Evolutionary conservation across 53 echinoderm and acorn worm species (phyloP).

Genomic region (Zoroaster sp.): DNA sequence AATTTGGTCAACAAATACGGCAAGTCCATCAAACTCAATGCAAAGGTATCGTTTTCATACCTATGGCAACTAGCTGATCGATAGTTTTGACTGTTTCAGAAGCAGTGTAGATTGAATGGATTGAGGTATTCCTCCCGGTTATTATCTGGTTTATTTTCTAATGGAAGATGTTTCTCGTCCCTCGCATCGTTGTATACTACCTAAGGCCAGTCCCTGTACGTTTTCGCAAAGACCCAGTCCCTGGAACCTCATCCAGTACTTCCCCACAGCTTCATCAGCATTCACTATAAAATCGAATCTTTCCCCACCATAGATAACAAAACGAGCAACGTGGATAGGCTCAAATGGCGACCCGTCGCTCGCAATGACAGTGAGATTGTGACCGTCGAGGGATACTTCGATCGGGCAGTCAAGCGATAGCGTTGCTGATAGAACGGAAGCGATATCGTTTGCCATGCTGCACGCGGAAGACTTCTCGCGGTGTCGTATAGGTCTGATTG

Average conservation of each 20-base stretch:
- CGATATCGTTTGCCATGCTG: conserved; percentile 60
- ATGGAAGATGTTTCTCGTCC: not conserved
- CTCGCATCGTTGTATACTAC: not conserved
- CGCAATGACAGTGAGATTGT: conserved; percentile 73
- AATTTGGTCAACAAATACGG: not conserved
- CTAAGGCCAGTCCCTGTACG: conserved; percentile 32
- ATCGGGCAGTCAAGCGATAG: conserved; percentile 65
- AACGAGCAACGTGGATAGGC: conserved; percentile 57
- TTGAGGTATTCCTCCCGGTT: conserved; percentile 41
- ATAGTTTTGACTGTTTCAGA: conserved; percentile 44
- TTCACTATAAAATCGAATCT: conserved; percentile 73
- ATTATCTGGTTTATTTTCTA: not conserved
- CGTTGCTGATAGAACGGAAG: conserved; percentile 77
- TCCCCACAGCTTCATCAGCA: conserved; percentile 55
- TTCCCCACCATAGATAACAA: conserved; percentile 71
- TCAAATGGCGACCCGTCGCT: conserved; percentile 73
- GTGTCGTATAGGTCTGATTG: conserved; percentile 32
- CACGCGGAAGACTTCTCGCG: conserved; percentile 59
- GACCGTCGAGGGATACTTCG: conserved; percentile 64
- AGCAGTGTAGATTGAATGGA: conserved; percentile 40
- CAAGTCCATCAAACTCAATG: not conserved
- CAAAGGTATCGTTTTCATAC: not conserved
- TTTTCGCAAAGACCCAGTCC: conserved; percentile 20
- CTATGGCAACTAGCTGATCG: conserved; percentile 27
- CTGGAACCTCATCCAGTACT: conserved; percentile 68